Evolutionary conservation across 1,140 invertebrate species (phyloP).

Genomic region (Bombus huntii): DNA sequence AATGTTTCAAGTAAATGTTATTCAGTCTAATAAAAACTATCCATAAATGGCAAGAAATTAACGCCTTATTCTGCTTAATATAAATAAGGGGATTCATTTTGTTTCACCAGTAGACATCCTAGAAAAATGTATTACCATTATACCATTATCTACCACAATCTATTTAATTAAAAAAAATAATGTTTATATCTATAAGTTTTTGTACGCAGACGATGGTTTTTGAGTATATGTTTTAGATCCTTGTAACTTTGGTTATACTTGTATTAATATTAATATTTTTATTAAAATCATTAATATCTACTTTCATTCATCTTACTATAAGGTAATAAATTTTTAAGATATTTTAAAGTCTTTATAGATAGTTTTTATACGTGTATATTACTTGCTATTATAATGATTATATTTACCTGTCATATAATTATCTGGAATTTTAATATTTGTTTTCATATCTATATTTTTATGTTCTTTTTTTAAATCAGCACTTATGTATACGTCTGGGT

Average conservation of each 20-base stretch:
- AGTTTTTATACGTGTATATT: neutral
- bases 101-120: neutral
- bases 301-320: neutral
- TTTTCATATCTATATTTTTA: conserved; percentile 61
- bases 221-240: too few relatives aligned
- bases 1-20: neutral
- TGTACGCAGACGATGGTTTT: too few relatives aligned
- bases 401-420: conserved; percentile 80
- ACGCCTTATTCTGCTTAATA: neutral
- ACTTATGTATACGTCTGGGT: conserved; percentile 58
- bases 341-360: neutral
- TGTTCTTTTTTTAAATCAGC: conserved; percentile 69
- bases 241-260: neutral
- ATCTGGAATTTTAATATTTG: conserved; percentile 77
- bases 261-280: neutral
- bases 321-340: neutral
- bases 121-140: neutral
- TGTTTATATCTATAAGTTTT: neutral
- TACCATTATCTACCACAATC: neutral
- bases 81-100: neutral
- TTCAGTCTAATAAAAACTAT: neutral
- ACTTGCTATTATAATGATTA: neutral
- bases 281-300: neutral
- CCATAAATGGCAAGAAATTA: neutral
- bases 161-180: neutral